Percentiles rank a stretch among this genome's conserved stretches.
Evolutionary conservation across 2,888 invertebrate species (phyloP).

Genomic region (Dryobotodes eremita): DNA sequence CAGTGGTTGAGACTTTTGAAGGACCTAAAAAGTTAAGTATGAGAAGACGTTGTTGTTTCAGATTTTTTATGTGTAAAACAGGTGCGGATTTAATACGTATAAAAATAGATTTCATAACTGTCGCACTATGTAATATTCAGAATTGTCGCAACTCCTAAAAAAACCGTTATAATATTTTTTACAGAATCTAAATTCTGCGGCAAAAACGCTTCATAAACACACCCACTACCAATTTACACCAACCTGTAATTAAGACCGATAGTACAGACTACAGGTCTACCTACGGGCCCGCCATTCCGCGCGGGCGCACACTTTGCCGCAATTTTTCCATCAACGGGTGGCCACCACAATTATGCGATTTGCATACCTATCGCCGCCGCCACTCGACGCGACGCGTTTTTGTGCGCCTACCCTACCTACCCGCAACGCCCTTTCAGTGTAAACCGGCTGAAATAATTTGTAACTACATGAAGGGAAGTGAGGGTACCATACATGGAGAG

Average conservation of each 20-base stretch:
- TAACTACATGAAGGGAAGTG: slow-evolving; percentile 55
- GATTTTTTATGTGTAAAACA: not conserved
- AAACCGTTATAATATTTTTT: not conserved
- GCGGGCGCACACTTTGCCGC: slow-evolving; percentile 63
- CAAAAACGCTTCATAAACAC: slow-evolving; percentile 11
- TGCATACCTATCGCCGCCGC: slow-evolving; percentile 79
- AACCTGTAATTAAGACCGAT: slow-evolving; percentile 51
- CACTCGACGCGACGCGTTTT: slow-evolving; percentile 63
- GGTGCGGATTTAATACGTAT: not conserved
- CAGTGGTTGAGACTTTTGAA: slow-evolving; percentile 18
- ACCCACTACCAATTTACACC: slow-evolving; percentile 12
- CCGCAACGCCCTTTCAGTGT: slow-evolving; percentile 67
- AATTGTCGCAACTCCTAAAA: not conserved
- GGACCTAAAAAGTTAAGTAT: not conserved
- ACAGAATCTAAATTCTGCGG: not conserved
- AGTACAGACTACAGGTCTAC: slow-evolving; percentile 30
- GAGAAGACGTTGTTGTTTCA: not conserved
- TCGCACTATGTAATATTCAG: not conserved
- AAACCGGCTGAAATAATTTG: slow-evolving; percentile 60
- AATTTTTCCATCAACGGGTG: slow-evolving; percentile 67
- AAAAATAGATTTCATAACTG: not conserved
- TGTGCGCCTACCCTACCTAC: slow-evolving; percentile 56
- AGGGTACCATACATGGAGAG: slow-evolving; percentile 24
- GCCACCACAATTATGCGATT: slow-evolving; percentile 81
- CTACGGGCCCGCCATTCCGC: slow-evolving; percentile 56